Evolutionary conservation across 2,797 vertebrate species (phyloP).

Genomic region (Phoxinus dragarum): DNA sequence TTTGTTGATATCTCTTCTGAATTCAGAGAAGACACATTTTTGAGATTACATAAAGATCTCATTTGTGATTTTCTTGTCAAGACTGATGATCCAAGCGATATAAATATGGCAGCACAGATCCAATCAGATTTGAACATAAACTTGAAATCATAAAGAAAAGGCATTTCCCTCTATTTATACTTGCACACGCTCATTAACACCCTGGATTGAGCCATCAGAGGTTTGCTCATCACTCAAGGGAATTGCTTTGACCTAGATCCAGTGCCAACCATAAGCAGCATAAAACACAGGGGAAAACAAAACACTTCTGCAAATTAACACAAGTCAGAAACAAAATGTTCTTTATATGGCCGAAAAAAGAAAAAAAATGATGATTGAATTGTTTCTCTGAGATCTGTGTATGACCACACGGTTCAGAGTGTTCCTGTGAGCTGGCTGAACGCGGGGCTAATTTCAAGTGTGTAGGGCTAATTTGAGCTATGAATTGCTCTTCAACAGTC

Average conservation of each 20-base stretch:
- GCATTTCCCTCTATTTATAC: conserved; percentile 4
- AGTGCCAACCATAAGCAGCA: conserved; percentile 43
- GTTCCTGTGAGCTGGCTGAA: conserved; percentile 21
- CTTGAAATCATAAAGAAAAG: conserved; percentile 2
- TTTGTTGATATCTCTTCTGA: not conserved
- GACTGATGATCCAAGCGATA: not conserved
- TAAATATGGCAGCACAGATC: conserved; percentile 15
- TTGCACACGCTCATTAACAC: conserved; percentile 40
- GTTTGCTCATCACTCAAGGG: conserved; percentile 53
- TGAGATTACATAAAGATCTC: not conserved
- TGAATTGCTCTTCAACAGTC: conserved; percentile 59
- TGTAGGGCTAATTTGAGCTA: conserved; percentile 61
- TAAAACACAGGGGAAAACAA: conserved; percentile 20
- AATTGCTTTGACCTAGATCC: conserved; percentile 72
- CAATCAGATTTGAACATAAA: not conserved
- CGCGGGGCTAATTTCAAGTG: conserved; percentile 23
- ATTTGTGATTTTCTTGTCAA: not conserved
- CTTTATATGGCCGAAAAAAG: not conserved
- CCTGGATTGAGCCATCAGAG: conserved; percentile 50
- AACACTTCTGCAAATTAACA: conserved; percentile 38
- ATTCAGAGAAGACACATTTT: not conserved
- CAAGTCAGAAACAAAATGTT: conserved; percentile 36
- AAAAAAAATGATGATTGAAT: conserved; percentile 7
- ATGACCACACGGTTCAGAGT: not conserved
- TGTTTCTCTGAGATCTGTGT: not conserved